Conservation (phyloP, 2,888 invertebrate genomes). For the Sceliomorpha sp. region DNA sequence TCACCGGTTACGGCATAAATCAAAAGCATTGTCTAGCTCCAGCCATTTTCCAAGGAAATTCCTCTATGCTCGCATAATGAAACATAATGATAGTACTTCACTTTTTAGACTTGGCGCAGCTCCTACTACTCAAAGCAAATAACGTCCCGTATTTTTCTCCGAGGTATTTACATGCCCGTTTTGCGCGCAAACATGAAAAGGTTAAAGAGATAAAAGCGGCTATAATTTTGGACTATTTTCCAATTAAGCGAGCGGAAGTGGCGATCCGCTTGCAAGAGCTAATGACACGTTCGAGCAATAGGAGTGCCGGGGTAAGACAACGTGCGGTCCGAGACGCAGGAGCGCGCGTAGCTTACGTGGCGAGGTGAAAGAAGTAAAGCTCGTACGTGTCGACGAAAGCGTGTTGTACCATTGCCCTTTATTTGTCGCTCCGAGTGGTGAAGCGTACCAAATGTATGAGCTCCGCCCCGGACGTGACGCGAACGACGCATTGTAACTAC, state of each 20-base stretch:
- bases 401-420: constrained; percentile 15
- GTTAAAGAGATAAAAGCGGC: not conserved
- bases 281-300: constrained; percentile 5
- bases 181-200: not conserved
- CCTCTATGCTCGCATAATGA: no score
- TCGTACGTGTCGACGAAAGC: constrained; percentile 11
- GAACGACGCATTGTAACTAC: constrained; percentile 29
- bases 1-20: no score
- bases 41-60: no score
- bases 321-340: no score
- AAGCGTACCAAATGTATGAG: constrained; percentile 14
- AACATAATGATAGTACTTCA: not conserved
- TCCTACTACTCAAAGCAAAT: constrained; percentile 2
- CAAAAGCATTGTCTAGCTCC: no score
- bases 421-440: constrained; percentile 19
- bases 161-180: not conserved
- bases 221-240: not conserved
- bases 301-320: no score
- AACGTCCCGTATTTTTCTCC: not conserved
- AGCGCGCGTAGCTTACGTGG: no score
- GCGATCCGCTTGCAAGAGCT: not conserved
- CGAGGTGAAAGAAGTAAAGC: constrained; percentile 16
- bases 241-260: constrained; percentile 5
- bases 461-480: constrained; percentile 11
- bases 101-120: not conserved